Evolutionary conservation across 2,113 vertebrate species (phyloP).

Genomic region (Athene cunicularia): DNA sequence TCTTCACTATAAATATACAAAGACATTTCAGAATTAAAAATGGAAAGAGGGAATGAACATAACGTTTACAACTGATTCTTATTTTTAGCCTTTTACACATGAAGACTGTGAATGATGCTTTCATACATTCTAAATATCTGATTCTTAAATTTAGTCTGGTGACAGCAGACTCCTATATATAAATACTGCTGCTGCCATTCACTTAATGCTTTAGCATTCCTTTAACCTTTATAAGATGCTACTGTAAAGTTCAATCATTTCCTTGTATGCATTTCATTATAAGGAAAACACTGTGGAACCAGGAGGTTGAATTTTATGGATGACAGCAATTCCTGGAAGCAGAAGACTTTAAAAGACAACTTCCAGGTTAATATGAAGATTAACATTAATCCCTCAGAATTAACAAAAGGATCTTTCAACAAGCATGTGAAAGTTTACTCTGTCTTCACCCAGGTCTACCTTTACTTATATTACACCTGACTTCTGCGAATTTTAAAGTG

Average conservation of each 20-base stretch:
- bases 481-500: background rate
- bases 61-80: background rate
- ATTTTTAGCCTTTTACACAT: background rate
- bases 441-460: background rate
- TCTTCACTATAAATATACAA: background rate
- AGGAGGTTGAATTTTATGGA: background rate
- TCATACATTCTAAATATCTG: background rate
- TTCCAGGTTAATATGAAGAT: background rate
- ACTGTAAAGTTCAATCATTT: constrained; percentile 27
- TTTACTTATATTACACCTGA: background rate
- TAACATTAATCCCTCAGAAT: background rate
- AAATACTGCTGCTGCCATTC: background rate
- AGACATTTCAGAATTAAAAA: background rate
- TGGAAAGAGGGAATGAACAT: background rate
- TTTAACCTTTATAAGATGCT: constrained; percentile 13
- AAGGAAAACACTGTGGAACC: background rate
- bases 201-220: background rate
- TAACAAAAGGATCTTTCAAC: background rate
- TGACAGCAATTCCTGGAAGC: background rate
- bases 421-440: background rate
- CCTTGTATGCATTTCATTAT: background rate
- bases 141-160: background rate
- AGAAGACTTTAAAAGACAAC: background rate
- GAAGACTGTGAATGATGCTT: background rate
- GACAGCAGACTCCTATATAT: background rate